These are phyloP conservation scores for Sarcophaga variegata DNA, from an alignment of 2,888 invertebrate species.

Conservation along the genomic window DNA sequence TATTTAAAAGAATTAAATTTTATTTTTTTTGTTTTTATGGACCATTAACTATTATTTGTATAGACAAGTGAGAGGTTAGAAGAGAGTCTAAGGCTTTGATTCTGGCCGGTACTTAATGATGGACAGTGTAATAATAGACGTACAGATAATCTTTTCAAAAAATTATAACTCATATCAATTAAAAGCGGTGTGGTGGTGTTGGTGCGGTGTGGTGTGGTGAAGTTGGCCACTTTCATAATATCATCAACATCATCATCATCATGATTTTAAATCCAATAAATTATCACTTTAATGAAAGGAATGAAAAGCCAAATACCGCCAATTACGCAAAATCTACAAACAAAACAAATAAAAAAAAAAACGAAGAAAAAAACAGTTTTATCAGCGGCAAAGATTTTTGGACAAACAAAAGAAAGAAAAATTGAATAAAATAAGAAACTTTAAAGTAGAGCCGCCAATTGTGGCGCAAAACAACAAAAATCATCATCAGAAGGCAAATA, in stretches of 20 bases:
- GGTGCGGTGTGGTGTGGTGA: neutral
- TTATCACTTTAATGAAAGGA: slow-evolving; percentile 67
- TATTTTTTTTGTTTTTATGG: neutral
- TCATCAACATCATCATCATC: slow-evolving; percentile 38
- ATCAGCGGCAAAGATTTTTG: slow-evolving; percentile 69
- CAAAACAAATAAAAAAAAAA: slow-evolving; percentile 16
- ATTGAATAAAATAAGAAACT: slow-evolving; percentile 50
- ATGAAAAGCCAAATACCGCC: slow-evolving; percentile 63
- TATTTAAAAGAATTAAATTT: slow-evolving; percentile 1
- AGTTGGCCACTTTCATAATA: neutral
- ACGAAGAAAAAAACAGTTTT: slow-evolving; percentile 39
- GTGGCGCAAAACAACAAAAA: neutral
- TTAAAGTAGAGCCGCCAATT: slow-evolving; percentile 64
- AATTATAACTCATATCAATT: slow-evolving; percentile 31
- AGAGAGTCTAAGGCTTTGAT: slow-evolving; percentile 27
- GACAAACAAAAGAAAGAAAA: slow-evolving; percentile 55
- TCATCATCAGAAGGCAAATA: neutral
- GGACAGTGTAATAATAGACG: slow-evolving; percentile 25
- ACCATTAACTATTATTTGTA: slow-evolving; percentile 38
- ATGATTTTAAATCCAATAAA: slow-evolving; percentile 62
- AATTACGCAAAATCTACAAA: slow-evolving; percentile 68
- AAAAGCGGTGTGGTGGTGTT: neutral
- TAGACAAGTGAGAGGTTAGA: neutral
- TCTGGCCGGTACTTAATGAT: slow-evolving; percentile 34
- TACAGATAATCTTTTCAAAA: slow-evolving; percentile 18